Evolutionary conservation across 2,113 vertebrate species (phyloP).

Genomic region (Machaerirhynchus nigripectus): DNA sequence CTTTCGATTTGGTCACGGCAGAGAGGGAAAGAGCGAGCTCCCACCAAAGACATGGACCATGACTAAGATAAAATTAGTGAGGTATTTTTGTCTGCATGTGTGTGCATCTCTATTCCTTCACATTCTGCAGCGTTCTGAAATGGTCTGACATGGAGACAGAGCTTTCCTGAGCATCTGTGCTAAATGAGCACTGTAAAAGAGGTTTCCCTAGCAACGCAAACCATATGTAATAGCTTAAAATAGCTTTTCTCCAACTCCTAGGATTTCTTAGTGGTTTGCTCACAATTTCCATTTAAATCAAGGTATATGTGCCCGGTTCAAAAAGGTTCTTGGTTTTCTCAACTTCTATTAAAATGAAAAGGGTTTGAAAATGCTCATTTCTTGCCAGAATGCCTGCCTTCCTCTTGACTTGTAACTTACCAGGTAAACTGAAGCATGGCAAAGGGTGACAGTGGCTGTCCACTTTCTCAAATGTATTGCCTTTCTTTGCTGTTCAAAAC

Average conservation of each 20-base stretch:
- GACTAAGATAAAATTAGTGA: neutral
- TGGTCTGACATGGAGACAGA: constrained; percentile 19
- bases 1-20: neutral
- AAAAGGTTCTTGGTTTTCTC: constrained; percentile 15
- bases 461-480: neutral
- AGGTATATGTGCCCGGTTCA: neutral
- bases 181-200: constrained; percentile 19
- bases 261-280: constrained; percentile 33
- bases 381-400: neutral
- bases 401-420: neutral
- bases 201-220: constrained; percentile 69
- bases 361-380: neutral
- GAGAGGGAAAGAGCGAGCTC: neutral
- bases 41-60: neutral
- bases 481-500: neutral
- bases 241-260: constrained; percentile 52
- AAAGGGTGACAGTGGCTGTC: neutral
- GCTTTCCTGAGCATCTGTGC: constrained; percentile 56
- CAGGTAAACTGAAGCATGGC: neutral
- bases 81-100: neutral
- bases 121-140: neutral
- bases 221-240: constrained; percentile 63
- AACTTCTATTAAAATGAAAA: neutral
- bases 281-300: constrained; percentile 32
- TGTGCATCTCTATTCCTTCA: neutral